Conservation (phyloP, 1,140 invertebrate genomes). For the Zaprionus lachaisei region DNA sequence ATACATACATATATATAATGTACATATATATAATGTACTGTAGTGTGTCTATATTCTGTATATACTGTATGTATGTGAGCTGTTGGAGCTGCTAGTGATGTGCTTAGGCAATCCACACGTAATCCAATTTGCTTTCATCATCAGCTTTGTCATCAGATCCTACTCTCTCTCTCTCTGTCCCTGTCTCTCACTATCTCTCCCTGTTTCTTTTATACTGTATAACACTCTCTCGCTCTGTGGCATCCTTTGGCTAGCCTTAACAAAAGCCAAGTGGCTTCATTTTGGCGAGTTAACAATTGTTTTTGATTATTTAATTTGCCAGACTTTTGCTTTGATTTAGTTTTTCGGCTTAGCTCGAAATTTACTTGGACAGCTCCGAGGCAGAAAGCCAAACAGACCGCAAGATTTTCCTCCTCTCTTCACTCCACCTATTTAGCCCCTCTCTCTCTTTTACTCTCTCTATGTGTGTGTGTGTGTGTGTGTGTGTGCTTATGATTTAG, state of each 20-base stretch:
- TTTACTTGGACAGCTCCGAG: constrained; percentile 37
- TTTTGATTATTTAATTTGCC: constrained; percentile 80
- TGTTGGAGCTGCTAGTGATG: constrained; percentile 15
- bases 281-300: constrained; percentile 59
- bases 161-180: constrained; percentile 1
- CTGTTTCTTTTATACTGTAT: constrained; percentile 14
- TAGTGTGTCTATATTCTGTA: not conserved
- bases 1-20: not conserved
- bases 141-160: constrained; percentile 21
- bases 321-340: constrained; percentile 80
- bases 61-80: constrained; percentile 13
- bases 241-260: constrained; percentile 11
- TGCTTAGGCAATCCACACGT: constrained; percentile 67
- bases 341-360: constrained; percentile 53
- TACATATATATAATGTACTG: not conserved
- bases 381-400: constrained; percentile 58
- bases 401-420: constrained; percentile 51
- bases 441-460: constrained; percentile 21
- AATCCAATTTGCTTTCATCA: constrained; percentile 65
- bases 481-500: constrained; percentile 67
- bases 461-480: constrained; percentile 1
- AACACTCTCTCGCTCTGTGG: constrained; percentile 27
- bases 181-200: not conserved
- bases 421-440: not conserved
- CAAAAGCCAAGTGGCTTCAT: constrained; percentile 16